Evolutionary conservation across 2,797 vertebrate genomes (phyloP), one percentile per base, ranked within the genome.

Genomic region (Dendrocincla tyrannina): DNA sequence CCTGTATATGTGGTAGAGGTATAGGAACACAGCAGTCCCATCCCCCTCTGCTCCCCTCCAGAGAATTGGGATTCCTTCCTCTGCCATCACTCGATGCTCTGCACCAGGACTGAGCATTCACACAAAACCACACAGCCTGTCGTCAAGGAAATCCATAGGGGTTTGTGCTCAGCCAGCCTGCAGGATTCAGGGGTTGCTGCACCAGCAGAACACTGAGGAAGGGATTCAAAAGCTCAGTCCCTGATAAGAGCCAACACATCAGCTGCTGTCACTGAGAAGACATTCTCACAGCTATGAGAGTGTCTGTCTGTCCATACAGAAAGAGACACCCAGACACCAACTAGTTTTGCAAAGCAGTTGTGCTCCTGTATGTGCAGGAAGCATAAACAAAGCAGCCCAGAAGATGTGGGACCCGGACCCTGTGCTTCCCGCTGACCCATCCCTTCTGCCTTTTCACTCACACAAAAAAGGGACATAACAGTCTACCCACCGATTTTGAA

Each of bases 361-460:
- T 16, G 12, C 15, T 50, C 24, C 49, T n/a, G 28, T 7, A 2
- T 0, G 2, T 2, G 13, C 30, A 76, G 44, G 17, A 60, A 17
- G 30, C 4, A 1, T 39, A 12, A 32, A 22, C 6, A 18, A 46
- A 12, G 46, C 70, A 79, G 47, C 37, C 20, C 30, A 13, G 44
- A 19, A 30, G 41, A 7, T 6, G 4, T 2, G 14, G 23, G 17
- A 50, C 3, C 11, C 9, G 25, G 1, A 4, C 4, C 42, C 2
- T 5, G 3, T 9, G 7, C 16, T 72, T 11, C 20, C 37, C 19
- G 1, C 33, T 32, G 4, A 19, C 13, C 16, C 12, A 1, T 13
- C 28, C 44, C 25, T 70, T 23, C 53, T 52, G 30, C 62, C 25
- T 27, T 41, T 52, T 24, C 42, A 67, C 5, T 10, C 17, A 30